Percentiles rank a stretch among this genome's conserved stretches.
Conservation (phyloP, 2,113 vertebrate genomes). For the Apodemus sylvaticus region DNA sequence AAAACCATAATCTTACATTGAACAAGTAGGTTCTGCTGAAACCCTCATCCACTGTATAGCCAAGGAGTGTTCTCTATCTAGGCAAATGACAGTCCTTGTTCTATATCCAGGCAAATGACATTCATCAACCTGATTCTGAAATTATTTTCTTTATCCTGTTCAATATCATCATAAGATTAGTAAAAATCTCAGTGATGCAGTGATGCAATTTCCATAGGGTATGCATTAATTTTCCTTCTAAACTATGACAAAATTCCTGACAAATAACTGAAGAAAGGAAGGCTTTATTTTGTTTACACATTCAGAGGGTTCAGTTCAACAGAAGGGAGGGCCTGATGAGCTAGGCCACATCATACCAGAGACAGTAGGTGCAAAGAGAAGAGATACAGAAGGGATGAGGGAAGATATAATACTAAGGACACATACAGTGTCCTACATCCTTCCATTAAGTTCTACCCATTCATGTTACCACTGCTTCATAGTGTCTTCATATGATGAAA, state of each 20-base stretch:
- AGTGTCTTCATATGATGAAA: not conserved
- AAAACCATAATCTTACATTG: not conserved
- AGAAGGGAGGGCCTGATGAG: not conserved
- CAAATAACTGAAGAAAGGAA: not conserved
- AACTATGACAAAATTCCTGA: not conserved
- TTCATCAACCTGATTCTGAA: not conserved
- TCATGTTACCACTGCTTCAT: not conserved
- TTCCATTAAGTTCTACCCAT: too few relatives aligned
- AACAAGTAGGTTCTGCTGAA: not conserved
- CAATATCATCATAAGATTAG: not conserved
- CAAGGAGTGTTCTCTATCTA: not conserved
- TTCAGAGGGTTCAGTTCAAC: not conserved
- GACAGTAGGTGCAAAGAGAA: not conserved
- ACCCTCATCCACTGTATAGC: not conserved
- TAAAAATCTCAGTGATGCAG: not conserved
- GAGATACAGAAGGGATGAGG: too few relatives aligned
- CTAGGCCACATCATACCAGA: too few relatives aligned
- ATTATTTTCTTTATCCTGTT: not conserved
- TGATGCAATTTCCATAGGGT: not conserved
- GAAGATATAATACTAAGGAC: not conserved
- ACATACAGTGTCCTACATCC: too few relatives aligned
- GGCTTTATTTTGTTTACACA: not conserved
- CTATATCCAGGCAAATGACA: not conserved
- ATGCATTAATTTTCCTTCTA: not conserved
- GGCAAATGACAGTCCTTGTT: not conserved